phyloP scores from a whole-genome alignment of 2,797 vertebrate species.

The Pelodytes ibericus region DNA sequence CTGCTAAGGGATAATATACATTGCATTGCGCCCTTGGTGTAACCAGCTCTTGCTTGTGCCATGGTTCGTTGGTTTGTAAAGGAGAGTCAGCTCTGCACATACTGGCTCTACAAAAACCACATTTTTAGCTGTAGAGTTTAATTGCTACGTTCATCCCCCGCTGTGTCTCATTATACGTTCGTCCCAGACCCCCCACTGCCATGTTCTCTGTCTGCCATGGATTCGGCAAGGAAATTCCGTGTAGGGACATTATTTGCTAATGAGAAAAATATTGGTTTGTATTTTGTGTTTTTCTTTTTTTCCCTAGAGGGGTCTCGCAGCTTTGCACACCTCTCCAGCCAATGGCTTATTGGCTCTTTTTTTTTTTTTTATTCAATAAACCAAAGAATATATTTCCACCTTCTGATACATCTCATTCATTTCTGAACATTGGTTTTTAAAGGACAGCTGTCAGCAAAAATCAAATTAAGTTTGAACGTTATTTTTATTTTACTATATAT shows the following conservation, averaged over 20 bases:
- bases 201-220: conserved; percentile 12
- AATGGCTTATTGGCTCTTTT: not conserved
- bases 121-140: conserved; percentile 30
- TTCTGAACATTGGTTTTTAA: too few species aligned
- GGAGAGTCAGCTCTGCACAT: not conserved
- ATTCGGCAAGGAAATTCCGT: conserved; percentile 1
- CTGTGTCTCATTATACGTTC: conserved; percentile 49
- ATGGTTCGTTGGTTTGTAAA: conserved; percentile 28
- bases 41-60: not conserved
- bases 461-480: too few species aligned
- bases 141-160: conserved; percentile 48
- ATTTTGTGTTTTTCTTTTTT: not conserved
- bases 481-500: too few species aligned
- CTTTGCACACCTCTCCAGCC: too few species aligned
- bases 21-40: too few species aligned
- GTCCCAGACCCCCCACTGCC: conserved; percentile 35
- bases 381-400: too few species aligned
- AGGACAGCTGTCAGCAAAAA: too few species aligned
- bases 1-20: too few species aligned
- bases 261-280: conserved; percentile 46
- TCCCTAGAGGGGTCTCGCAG: too few species aligned
- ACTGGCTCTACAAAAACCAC: not conserved
- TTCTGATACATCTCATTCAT: too few species aligned
- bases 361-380: too few species aligned
- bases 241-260: conserved; percentile 39